Evolutionary conservation across 2,888 invertebrate species (phyloP).

Genomic region (Ephialtes manifestator): DNA sequence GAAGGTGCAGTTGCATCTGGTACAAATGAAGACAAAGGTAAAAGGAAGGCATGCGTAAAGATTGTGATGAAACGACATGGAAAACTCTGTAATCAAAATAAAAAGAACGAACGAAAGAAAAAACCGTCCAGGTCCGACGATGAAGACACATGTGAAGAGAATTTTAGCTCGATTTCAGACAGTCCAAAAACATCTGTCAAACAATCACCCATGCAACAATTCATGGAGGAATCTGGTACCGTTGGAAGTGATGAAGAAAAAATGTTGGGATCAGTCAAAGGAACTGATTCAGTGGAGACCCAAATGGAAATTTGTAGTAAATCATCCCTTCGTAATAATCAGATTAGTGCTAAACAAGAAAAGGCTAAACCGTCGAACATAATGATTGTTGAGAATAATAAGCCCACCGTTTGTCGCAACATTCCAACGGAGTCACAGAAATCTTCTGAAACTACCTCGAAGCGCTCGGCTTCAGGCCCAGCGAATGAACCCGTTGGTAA

Average conservation of each 20-base stretch:
- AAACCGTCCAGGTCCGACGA: neutral
- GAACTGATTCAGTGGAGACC: slow-evolving; percentile 37
- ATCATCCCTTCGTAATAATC: neutral
- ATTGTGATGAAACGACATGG: slow-evolving; percentile 36
- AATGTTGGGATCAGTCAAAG: neutral
- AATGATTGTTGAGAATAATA: slow-evolving; percentile 22
- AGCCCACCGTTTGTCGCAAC: neutral
- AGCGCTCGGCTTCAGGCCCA: too few species aligned
- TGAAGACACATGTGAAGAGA: slow-evolving; percentile 7
- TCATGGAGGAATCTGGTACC: slow-evolving; percentile 16
- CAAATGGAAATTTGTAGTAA: slow-evolving; percentile 26
- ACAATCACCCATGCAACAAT: slow-evolving; percentile 28
- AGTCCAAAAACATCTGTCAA: slow-evolving; percentile 8
- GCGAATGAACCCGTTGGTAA: neutral
- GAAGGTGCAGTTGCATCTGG: neutral
- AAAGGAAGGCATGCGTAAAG: slow-evolving; percentile 26
- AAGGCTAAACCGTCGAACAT: slow-evolving; percentile 44
- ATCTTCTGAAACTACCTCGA: neutral
- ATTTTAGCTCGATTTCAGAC: slow-evolving; percentile 6
- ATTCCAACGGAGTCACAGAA: neutral
- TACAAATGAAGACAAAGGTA: neutral
- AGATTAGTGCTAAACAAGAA: slow-evolving; percentile 3
- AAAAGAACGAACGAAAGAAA: slow-evolving; percentile 11
- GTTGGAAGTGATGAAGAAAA: slow-evolving; percentile 9
- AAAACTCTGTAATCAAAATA: slow-evolving; percentile 26